Evolutionary conservation across 2,797 vertebrate genomes (phyloP), one percentile per base, ranked within the genome.

Genomic region (Sus cebifrons): DNA sequence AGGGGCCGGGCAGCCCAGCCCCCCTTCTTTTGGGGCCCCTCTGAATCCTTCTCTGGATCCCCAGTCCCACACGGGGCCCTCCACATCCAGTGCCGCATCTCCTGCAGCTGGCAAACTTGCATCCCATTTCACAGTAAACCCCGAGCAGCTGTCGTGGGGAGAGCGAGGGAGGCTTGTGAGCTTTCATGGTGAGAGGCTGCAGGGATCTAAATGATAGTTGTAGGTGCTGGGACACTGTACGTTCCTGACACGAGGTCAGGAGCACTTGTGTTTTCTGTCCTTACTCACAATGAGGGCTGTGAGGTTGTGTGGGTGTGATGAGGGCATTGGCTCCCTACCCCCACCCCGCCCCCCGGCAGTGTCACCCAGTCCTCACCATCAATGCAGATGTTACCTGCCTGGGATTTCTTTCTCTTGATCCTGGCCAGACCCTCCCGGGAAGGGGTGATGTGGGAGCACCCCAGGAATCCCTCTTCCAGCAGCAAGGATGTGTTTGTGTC

Each of bases 361-460:
- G 49, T 27, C n/a, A 5, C 73, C 85, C 3, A 2, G 11, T 14
- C n/a, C 56, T 56, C 0, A 0, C 0, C 0, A 0, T 44, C 7
- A 13, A 52, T 16, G 73, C 64, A 8, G 20, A 5, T 10, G 2
- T 20, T 23, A 60, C 17, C 49, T 8, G 15, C 17, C 12, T 2
- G 4, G 36, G 23, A 9, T 9, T 78, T 11, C 18, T 29, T 1
- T 11, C n/a, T 20, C 9, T 25, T 32, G 10, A 25, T 54, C 49
- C 52, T 40, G 60, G 25, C 25, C 13, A 5, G 67, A 1, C 52
- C 27, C 23, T 49, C 17, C 25, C 14, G 54, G 6, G 13, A 44
- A 23, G 10, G 32, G 71, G 17, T n/a, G 49, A 58, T n/a, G 18
- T 60, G 17, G 49, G 60, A 71, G 29, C 2, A 3, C 60, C 17